Percentiles rank a stretch among this genome's conserved stretches.
These are phyloP conservation scores for Caenorhabditis tropicalis DNA, from an alignment of 1,140 invertebrate genomes.

Conservation along the genomic window DNA sequence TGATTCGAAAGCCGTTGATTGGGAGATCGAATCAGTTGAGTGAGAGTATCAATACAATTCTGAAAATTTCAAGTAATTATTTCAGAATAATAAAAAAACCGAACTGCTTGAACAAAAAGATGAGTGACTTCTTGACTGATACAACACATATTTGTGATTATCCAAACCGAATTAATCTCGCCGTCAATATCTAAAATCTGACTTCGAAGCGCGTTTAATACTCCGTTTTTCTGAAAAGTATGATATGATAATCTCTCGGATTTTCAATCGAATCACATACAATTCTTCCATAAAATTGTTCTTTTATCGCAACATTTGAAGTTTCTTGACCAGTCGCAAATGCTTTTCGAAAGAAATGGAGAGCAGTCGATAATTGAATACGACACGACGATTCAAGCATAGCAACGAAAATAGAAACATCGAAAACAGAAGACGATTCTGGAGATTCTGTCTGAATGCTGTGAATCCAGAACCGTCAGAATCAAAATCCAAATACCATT, in stretches of 20 bases:
- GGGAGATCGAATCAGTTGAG: background rate
- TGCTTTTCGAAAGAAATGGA: conserved; percentile 4
- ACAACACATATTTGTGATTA: conserved; percentile 25
- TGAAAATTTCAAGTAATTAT: background rate
- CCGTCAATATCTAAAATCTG: conserved; percentile 3
- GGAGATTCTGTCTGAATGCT: background rate
- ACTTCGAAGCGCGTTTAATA: conserved; percentile 21
- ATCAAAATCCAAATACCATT: background rate
- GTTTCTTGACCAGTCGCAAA: background rate
- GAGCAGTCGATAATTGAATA: conserved; percentile 12
- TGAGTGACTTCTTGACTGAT: conserved; percentile 30
- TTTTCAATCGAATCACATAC: background rate
- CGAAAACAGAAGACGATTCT: background rate
- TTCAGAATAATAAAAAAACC: background rate
- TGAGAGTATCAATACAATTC: background rate
- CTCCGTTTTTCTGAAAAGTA: conserved; percentile 4
- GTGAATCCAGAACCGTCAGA: background rate
- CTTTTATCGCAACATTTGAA: background rate
- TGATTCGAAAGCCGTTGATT: background rate
- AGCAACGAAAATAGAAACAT: background rate
- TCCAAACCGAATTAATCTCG: conserved; percentile 15
- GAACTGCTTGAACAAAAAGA: background rate
- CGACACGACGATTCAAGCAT: conserved; percentile 26
- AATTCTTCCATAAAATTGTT: conserved; percentile 18
- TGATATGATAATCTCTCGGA: background rate